phyloP scores from a whole-genome alignment of 1,140 invertebrate genomes.

The Euura saliciscinereae region DNA sequence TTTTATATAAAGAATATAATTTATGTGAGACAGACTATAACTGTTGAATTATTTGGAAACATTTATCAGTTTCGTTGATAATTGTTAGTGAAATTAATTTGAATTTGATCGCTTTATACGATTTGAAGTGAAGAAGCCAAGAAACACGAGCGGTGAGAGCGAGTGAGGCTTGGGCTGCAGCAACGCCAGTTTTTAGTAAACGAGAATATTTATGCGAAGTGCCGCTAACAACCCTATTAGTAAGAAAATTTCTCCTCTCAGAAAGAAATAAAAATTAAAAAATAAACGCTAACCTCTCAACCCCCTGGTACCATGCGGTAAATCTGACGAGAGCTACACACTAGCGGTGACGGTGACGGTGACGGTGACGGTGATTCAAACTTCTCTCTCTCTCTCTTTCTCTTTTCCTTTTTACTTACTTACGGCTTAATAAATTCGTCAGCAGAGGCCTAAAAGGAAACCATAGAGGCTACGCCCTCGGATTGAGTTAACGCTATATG shows the following conservation, averaged over 20 bases:
- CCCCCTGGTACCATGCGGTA: no score
- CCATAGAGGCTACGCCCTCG: background rate
- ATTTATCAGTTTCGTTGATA: no score
- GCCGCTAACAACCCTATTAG: constrained; percentile 30
- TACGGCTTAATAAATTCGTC: constrained; percentile 5
- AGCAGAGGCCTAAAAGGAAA: background rate
- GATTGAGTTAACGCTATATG: no score
- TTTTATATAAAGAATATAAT: no score
- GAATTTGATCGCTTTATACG: no score
- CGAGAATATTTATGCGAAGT: constrained; percentile 32
- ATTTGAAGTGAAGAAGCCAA: background rate
- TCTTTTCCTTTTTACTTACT: background rate
- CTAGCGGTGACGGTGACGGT: no score
- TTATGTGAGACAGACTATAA: no score
- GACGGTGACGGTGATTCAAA: background rate
- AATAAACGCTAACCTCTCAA: no score
- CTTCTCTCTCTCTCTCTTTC: background rate
- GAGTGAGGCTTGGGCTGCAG: background rate
- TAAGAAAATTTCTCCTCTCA: constrained; percentile 20
- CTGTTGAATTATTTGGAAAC: no score
- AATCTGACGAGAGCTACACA: no score
- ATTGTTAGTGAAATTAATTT: no score
- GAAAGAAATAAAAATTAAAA: no score
- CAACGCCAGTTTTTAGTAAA: constrained; percentile 14
- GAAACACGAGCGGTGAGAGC: background rate